phyloP scores from a whole-genome alignment of 2,888 invertebrate genomes.

The Cataglyphis rosenhaueri region DNA sequence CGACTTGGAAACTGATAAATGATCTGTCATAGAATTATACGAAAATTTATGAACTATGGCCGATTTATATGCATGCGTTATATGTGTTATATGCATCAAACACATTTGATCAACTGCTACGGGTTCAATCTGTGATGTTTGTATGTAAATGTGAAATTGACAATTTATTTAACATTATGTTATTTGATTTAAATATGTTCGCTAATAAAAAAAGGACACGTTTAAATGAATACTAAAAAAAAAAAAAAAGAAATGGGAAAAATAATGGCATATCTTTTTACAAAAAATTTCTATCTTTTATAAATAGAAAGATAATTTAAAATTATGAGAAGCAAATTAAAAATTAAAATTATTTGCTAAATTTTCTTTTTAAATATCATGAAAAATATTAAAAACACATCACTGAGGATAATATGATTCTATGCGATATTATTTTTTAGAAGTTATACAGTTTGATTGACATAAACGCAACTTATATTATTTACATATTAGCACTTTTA shows the following conservation, averaged over 20 bases:
- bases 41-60: conserved; percentile 46
- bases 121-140: conserved; percentile 1
- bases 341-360: background rate
- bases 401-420: background rate
- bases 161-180: conserved; percentile 3
- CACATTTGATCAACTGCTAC: conserved; percentile 20
- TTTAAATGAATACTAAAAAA: background rate
- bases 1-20: conserved; percentile 48
- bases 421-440: conserved; percentile 38
- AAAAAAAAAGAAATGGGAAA: background rate
- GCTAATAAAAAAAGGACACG: background rate
- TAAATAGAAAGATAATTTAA: background rate
- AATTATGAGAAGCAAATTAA: background rate
- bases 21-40: conserved; percentile 47
- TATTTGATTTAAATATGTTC: background rate
- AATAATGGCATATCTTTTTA: background rate
- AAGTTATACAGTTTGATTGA: conserved; percentile 21
- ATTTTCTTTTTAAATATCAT: background rate
- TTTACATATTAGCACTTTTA: conserved; percentile 50
- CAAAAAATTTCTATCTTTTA: background rate
- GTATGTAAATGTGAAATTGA: conserved; percentile 5
- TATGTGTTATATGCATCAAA: background rate
- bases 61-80: conserved; percentile 3
- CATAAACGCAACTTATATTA: conserved; percentile 10
- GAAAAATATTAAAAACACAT: background rate